These are phyloP conservation scores for Gymnothorax javanicus DNA, from an alignment of 2,797 vertebrate genomes.

Conservation along the genomic window DNA sequence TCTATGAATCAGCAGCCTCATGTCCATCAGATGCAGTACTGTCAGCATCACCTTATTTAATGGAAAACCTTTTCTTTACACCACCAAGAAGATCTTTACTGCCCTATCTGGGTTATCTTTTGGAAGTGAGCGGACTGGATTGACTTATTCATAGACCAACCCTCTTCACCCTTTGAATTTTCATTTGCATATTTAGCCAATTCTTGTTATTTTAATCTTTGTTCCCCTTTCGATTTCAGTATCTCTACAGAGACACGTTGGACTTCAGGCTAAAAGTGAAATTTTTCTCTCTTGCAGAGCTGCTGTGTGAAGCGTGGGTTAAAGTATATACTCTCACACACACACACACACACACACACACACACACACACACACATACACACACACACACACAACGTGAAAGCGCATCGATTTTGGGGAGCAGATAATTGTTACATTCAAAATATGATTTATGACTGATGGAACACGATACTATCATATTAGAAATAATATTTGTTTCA, in stretches of 20 bases:
- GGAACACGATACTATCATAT: too few relatives aligned
- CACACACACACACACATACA: too few relatives aligned
- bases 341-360: too few relatives aligned
- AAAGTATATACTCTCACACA: too few relatives aligned
- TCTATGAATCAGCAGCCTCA: conserved; percentile 64
- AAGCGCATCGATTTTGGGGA: neutral
- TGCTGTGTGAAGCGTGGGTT: neutral
- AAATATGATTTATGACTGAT: too few relatives aligned
- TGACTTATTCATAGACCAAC: neutral
- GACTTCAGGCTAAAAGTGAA: neutral
- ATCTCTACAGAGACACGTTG: neutral
- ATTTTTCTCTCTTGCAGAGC: neutral
- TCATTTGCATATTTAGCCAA: neutral
- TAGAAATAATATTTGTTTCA: too few relatives aligned
- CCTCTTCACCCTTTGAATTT: neutral
- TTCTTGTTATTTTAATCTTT: neutral
- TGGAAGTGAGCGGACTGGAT: neutral
- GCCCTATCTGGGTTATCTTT: conserved; percentile 8
- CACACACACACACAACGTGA: neutral
- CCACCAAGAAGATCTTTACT: neutral
- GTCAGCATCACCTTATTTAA: conserved; percentile 35
- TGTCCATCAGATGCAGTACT: conserved; percentile 55
- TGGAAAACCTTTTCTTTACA: conserved; percentile 8
- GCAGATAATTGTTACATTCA: too few relatives aligned
- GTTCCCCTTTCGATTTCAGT: neutral